These are phyloP conservation scores for Luehdorfia chinensis DNA, from an alignment of 1,140 invertebrate genomes.

Conservation along the genomic window DNA sequence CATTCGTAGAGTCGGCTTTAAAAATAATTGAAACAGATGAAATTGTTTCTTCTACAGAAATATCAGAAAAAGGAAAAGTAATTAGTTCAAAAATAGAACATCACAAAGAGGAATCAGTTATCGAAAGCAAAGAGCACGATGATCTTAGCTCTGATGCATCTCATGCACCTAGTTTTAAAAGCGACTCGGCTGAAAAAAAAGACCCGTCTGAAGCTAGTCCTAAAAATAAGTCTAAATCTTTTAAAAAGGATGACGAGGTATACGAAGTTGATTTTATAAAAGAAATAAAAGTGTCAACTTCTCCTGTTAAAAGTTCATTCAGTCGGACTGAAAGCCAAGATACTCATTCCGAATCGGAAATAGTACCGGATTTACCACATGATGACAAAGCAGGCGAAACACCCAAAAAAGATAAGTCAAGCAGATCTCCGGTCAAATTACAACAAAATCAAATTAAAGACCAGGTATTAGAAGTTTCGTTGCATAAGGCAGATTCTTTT, in stretches of 20 bases:
- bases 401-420: constrained; percentile 61
- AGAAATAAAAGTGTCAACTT: constrained; percentile 74
- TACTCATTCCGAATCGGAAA: constrained; percentile 77
- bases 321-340: constrained; percentile 77
- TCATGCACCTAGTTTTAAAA: constrained; percentile 73
- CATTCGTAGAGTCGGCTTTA: constrained; percentile 62
- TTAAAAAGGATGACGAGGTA: constrained; percentile 72
- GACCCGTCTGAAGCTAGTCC: constrained; percentile 67
- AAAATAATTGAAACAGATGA: constrained; percentile 74
- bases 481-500: constrained; percentile 75
- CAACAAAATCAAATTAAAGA: constrained; percentile 79
- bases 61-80: constrained; percentile 72
- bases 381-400: constrained; percentile 56
- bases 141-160: constrained; percentile 74
- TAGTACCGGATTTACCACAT: constrained; percentile 72
- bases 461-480: constrained; percentile 81
- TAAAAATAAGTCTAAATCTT: constrained; percentile 68
- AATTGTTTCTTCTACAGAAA: constrained; percentile 59
- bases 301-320: constrained; percentile 69
- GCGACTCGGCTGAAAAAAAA: constrained; percentile 62
- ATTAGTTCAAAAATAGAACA: constrained; percentile 69
- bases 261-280: constrained; percentile 76
- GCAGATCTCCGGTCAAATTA: constrained; percentile 74
- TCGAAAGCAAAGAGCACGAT: constrained; percentile 76
- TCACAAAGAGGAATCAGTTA: constrained; percentile 73